These are phyloP conservation scores for Ametastegia equiseti DNA, from an alignment of 2,888 invertebrate species.

Conservation along the genomic window DNA sequence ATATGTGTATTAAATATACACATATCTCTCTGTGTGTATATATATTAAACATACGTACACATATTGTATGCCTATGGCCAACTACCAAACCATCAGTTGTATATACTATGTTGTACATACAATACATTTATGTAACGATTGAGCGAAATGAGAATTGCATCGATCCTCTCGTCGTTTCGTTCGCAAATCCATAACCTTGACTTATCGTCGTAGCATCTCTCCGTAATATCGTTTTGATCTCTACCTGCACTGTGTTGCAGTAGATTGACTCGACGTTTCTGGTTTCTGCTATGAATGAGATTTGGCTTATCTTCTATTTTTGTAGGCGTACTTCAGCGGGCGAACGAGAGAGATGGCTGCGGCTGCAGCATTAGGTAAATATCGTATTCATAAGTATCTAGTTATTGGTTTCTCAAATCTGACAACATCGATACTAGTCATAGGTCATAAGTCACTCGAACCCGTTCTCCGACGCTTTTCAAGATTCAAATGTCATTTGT, in stretches of 20 bases:
- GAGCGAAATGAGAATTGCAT: conserved; percentile 29
- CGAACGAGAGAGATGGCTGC: conserved; percentile 48
- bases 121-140: no score
- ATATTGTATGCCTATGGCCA: no score
- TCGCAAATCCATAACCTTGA: conserved; percentile 1
- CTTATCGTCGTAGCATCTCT: background rate
- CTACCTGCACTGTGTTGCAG: no score
- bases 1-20: background rate
- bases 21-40: no score
- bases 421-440: no score
- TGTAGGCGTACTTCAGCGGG: conserved; percentile 42
- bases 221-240: background rate
- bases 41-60: background rate
- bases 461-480: background rate
- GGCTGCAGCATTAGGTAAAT: conserved; percentile 49
- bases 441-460: no score
- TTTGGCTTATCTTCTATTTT: conserved; percentile 12
- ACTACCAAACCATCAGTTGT: no score
- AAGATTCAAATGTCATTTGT: background rate
- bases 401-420: background rate
- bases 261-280: no score
- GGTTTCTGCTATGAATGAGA: conserved; percentile 22
- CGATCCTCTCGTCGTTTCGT: no score
- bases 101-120: no score
- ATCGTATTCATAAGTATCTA: background rate